Base-by-base conservation (phyloP, 2,888 invertebrate species). In the Drosophila mayaguana region DNA sequence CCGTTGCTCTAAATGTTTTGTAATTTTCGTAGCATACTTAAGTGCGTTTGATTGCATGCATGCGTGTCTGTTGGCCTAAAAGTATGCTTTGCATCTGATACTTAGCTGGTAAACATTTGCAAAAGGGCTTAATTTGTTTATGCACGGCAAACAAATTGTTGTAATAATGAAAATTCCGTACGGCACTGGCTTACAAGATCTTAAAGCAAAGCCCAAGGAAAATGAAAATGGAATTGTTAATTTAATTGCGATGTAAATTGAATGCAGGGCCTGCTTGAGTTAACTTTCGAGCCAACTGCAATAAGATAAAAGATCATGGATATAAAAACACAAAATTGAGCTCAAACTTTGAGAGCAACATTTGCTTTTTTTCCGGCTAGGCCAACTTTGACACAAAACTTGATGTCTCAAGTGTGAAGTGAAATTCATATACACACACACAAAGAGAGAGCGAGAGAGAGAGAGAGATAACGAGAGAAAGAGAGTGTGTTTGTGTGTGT, bases 361-460 rank as follows among this genome's bases (percentile, higher is more conserved):
- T 46, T 38, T 51, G 28, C n/a, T 14, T 54, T 63, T 78, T 53
- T 43, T 18, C 12, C 20, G 50, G 64, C 50, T 60, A 20, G 46
- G 53, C 46, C 75, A 78, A 73, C 76, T 73, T 28, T 77, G 80
- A 73, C 82, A 82, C 75, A 76, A 84, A 78, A 87, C 68, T 84
- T 84, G 84, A 87, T 73, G 84, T 87, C 88, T 87, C 84, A 87
- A 84, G 88, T 87, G 84, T 80, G 84, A 87, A 87, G 68, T 75
- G 66, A 84, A 75, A 76, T 75, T 63, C 70, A 78, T 54, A 62
- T 14, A 55, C 34, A 42, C 20, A 28, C n/a, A 38, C n/a, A n/a
- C n/a, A n/a, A n/a, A n/a, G n/a, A n/a, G n/a, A n/a, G n/a, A n/a
- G n/a, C n/a, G 54, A 36, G 4, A 16, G 7, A 12, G n/a, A 32